These are phyloP conservation scores for Philonicus albiceps DNA, from an alignment of 2,888 invertebrate genomes.

Conservation along the genomic window DNA sequence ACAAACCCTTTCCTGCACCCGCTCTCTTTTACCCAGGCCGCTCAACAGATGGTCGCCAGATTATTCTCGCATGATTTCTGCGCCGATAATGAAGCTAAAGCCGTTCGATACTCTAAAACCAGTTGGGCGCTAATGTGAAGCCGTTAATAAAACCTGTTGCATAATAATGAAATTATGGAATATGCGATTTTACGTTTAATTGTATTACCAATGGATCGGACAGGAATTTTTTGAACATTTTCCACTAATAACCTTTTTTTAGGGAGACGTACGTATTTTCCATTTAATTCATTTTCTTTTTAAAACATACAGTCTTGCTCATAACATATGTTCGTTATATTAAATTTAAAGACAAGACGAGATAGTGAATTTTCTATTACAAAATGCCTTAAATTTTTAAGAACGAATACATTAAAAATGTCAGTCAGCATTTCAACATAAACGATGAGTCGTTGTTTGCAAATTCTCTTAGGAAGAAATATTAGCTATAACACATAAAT, in stretches of 20 bases:
- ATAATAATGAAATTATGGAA: neutral
- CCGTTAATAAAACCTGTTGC: neutral
- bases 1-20: neutral
- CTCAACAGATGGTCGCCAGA: neutral
- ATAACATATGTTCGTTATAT: too few relatives aligned
- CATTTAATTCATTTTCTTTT: too few relatives aligned
- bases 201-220: neutral
- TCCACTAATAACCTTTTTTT: neutral
- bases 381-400: too few relatives aligned
- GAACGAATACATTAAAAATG: too few relatives aligned
- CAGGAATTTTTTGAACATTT: neutral
- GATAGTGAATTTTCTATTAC: too few relatives aligned
- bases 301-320: too few relatives aligned
- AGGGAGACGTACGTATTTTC: neutral
- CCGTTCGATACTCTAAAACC: neutral
- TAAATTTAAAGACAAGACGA: too few relatives aligned
- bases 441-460: too few relatives aligned
- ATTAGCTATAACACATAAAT: too few relatives aligned
- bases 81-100: neutral
- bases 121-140: neutral
- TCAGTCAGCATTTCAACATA: too few relatives aligned
- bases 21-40: neutral
- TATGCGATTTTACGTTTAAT: neutral
- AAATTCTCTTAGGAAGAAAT: too few relatives aligned
- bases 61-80: neutral